Evolutionary conservation across 2,797 vertebrate genomes (phyloP), one percentile per base, ranked within the genome.

Genomic region (Neosilurus hyrtlii): DNA sequence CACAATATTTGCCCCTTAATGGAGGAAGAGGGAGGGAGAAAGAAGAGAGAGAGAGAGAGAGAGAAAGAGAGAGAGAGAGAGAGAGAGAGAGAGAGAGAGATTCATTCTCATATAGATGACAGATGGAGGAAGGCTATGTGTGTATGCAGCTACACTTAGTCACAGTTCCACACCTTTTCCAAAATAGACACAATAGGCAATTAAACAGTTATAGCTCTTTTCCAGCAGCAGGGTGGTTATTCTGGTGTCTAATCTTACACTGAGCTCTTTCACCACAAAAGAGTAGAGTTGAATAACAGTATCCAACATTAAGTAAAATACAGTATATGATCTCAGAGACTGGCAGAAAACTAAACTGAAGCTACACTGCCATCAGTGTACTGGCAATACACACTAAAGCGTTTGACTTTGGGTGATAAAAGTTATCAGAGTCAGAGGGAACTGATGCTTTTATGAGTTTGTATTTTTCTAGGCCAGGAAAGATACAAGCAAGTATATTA

Each of bases 151-250:
- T 63, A 78, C 59, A 63, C 16, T 78, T 63, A 78, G 59, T 16
- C 75, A 78, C 14, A 49, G 43, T 78, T 74, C 63, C 74, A 82
- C 20, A 62, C 74, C 10, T 35, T 24, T 49, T 49, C 68, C 67
- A 82, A 78, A 78, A 78, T 78, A 78, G 37, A 22, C 54, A 63
- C 75, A 51, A 78, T 51, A 78, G 75, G n/a, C 75, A 49, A 24
- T 63, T 51, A 63, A 43, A 77, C 22, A 24, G 12, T 51, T 49
- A 62, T n/a, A 77, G 35, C 57, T 63, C 75, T 15, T 30, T 35
- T 77, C 3, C 59, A 63, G 35, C 22, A 24, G 37, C 4, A 16
- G 26, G 37, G 37, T 18, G 76, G 63, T 78, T 78, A 51, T 78
- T 51, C 75, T 14, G 14, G 75, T 65, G 61, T 79, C 37, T 26